Evolutionary conservation across 1,140 invertebrate genomes (phyloP).

Genomic region (Sarcophaga peregrina): DNA sequence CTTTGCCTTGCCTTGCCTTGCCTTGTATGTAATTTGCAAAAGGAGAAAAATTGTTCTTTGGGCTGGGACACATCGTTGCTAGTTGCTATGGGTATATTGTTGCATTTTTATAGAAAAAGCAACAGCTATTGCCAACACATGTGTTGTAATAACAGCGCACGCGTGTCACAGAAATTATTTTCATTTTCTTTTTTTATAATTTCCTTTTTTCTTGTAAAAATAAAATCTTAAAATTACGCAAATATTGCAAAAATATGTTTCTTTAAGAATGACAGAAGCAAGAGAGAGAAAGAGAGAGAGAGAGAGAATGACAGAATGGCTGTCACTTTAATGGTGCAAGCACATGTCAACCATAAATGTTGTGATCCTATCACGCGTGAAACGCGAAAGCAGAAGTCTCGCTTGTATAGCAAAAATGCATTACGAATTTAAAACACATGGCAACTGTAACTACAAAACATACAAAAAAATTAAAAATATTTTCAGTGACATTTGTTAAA

Average conservation of each 20-base stretch:
- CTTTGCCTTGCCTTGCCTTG: not conserved
- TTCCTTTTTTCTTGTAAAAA: not conserved
- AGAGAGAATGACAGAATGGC: no score
- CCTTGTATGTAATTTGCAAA: no score
- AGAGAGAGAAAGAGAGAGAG: not conserved
- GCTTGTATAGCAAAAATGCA: slow-evolving; percentile 20
- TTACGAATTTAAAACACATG: slow-evolving; percentile 4
- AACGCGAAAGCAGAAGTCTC: not conserved
- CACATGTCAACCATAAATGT: slow-evolving; percentile 24
- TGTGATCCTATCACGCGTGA: slow-evolving; percentile 15
- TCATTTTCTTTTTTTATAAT: not conserved
- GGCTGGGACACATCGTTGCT: not conserved
- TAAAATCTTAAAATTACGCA: not conserved
- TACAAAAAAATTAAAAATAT: not conserved
- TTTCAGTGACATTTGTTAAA: slow-evolving; percentile 11
- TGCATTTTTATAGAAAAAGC: not conserved
- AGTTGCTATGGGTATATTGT: not conserved
- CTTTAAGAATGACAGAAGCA: no score
- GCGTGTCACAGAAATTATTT: not conserved
- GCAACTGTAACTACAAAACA: not conserved
- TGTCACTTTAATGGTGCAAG: slow-evolving; percentile 32
- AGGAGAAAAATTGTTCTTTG: no score
- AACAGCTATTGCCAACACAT: not conserved
- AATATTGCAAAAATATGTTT: not conserved
- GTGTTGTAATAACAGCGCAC: slow-evolving; percentile 11